Evolutionary conservation across 2,888 invertebrate species (phyloP), one percentile per base, ranked within the genome.

Genomic region (Drosophila monieri): DNA sequence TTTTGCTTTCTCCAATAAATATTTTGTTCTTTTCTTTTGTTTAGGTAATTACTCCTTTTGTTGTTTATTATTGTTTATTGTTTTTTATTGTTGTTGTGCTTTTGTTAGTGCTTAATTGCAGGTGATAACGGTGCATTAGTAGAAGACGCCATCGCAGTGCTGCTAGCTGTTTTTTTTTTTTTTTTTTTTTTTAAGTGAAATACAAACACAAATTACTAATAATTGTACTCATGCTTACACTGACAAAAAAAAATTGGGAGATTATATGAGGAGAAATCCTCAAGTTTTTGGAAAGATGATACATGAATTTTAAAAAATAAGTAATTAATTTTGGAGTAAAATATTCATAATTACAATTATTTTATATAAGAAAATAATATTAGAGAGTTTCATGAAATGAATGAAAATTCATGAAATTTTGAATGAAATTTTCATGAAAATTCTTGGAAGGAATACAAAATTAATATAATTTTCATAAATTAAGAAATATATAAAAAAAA

Each of bases 51-150:
- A 41, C 41, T 41, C 25, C 30, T 30, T 41, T 37, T 18, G 35
- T 52, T 14, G 30, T 51, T 14, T 46, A 39, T 21, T 21, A 3
- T 37, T 39, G 30, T 21, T 64, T 27, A 15, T 49, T 1, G 15
- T 14, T 37, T 10, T 8, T 27, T 62, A 14, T 12, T 62, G 41
- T 60, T 60, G 12, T 30, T 62, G 60, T 61, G 60, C 64, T 52
- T 46, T 61, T 52, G 62, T 64, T 64, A 64, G 62, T 64, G 62
- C 62, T 64, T 62, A 53, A 64, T 52, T 64, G 64, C 62, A 23
- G 62, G 44, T 53, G 62, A 64, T 62, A 64, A 53, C 53, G 62
- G 62, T 64, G 62, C 62, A 62, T 64, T 62, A 62, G 64, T 53
- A 64, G 64, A 30, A 53, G 62, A 46, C 62, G 62, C 53, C 62